These are phyloP conservation scores for Lates japonicus DNA, from an alignment of 2,797 vertebrate species.

Conservation along the genomic window DNA sequence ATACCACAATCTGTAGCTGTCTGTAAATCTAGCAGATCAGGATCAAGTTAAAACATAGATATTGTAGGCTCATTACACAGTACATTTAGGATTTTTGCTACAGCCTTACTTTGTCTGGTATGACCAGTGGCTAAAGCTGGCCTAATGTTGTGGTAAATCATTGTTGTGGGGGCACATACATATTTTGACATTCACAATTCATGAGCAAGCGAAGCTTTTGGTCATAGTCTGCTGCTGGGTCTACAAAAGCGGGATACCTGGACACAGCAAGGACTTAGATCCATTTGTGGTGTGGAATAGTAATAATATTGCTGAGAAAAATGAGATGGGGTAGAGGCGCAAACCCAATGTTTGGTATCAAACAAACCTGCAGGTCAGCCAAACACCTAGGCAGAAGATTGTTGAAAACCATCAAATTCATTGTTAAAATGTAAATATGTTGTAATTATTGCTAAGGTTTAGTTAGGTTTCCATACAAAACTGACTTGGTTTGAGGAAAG, in stretches of 20 bases:
- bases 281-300: no score
- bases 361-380: no score
- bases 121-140: not conserved
- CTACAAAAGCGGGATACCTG: not conserved
- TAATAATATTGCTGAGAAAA: no score
- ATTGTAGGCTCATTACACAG: not conserved
- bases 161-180: not conserved
- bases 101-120: not conserved
- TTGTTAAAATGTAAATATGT: no score
- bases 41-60: not conserved
- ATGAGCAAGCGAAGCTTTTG: not conserved
- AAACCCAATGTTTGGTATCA: no score
- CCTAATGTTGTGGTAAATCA: not conserved
- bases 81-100: not conserved
- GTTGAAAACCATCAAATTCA: no score
- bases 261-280: not conserved
- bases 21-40: constrained; percentile 3
- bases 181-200: not conserved
- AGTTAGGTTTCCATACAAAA: no score
- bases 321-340: no score
- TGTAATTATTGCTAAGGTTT: no score
- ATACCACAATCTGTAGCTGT: not conserved
- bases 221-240: not conserved
- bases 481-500: no score
- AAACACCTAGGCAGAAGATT: no score